Conservation (phyloP, 2,113 vertebrate species). For the Nematolebias whitei region DNA sequence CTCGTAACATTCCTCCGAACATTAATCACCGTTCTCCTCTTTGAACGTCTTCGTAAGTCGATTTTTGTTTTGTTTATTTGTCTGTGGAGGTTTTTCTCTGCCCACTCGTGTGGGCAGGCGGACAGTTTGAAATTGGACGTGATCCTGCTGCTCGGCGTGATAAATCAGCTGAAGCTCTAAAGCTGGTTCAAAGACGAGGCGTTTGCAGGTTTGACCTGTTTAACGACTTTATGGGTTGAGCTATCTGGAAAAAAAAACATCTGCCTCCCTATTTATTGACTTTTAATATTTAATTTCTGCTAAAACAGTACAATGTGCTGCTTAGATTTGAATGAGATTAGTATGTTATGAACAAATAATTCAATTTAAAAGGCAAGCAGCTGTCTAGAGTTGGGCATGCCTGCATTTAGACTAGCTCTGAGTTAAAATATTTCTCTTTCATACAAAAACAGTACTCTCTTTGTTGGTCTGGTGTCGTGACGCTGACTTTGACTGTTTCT, state of each 20-base stretch:
- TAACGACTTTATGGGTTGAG: not conserved
- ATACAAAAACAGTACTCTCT: not conserved
- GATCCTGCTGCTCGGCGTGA: constrained; percentile 55
- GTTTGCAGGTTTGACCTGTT: not conserved
- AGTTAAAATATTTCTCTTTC: not conserved
- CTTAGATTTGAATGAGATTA: not conserved
- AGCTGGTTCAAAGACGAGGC: not conserved
- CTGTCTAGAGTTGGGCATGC: too few relatives aligned
- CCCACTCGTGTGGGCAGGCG: constrained; percentile 61
- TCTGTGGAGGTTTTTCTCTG: constrained; percentile 5
- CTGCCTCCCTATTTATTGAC: not conserved
- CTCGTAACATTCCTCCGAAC: not conserved
- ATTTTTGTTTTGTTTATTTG: not conserved
- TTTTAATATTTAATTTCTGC: not conserved
- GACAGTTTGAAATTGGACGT: constrained; percentile 30
- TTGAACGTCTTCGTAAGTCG: not conserved
- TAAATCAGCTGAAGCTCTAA: constrained; percentile 14
- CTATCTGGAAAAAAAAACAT: not conserved
- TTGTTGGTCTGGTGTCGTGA: not conserved
- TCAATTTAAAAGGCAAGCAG: too few relatives aligned
- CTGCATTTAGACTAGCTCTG: too few relatives aligned
- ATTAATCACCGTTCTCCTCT: not conserved
- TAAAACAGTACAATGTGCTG: not conserved
- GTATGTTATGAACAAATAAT: not conserved
- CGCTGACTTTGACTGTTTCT: not conserved